A percentile compares a stretch with the other conserved stretches of the same genome.
phyloP scores from a whole-genome alignment of 2,888 invertebrate genomes.

The Diplazon laetatorius region DNA sequence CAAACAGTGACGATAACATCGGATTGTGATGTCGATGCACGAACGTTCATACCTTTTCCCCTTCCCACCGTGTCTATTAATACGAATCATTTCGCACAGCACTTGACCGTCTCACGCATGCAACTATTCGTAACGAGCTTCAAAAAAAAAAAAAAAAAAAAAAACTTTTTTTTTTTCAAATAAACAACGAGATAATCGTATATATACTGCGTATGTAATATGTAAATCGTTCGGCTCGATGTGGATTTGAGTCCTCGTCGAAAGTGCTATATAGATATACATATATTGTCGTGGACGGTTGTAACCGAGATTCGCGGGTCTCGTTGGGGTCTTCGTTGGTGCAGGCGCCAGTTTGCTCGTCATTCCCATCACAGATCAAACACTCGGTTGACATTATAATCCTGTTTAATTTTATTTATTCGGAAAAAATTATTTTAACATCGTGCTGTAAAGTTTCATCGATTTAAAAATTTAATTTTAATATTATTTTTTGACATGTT shows the following conservation, averaged over 20 bases:
- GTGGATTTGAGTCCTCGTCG: constrained; percentile 16
- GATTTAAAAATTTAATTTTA: no score
- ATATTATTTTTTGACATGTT: no score
- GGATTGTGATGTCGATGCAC: background rate
- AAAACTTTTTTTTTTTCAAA: no score
- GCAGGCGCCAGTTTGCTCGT: constrained; percentile 56
- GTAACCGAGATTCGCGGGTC: constrained; percentile 53
- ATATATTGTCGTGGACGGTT: constrained; percentile 38
- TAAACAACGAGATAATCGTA: no score
- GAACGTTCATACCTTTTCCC: background rate
- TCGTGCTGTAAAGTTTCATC: no score
- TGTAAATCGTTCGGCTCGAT: constrained; percentile 39
- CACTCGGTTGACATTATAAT: constrained; percentile 39
- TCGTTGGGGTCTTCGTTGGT: constrained; percentile 43
- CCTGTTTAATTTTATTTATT: constrained; percentile 28
- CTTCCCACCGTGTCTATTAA: background rate
- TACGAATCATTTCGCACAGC: constrained; percentile 16
- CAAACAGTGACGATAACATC: background rate
- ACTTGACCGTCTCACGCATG: background rate
- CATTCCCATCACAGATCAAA: constrained; percentile 48
- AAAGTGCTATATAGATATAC: no score
- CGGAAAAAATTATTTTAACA: no score
- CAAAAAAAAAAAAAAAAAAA: constrained; percentile 24
- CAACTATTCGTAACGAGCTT: background rate
- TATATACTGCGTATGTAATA: no score